Evolutionary conservation across 1,140 invertebrate species (phyloP).

Genomic region (Leptinotarsa defecta): DNA sequence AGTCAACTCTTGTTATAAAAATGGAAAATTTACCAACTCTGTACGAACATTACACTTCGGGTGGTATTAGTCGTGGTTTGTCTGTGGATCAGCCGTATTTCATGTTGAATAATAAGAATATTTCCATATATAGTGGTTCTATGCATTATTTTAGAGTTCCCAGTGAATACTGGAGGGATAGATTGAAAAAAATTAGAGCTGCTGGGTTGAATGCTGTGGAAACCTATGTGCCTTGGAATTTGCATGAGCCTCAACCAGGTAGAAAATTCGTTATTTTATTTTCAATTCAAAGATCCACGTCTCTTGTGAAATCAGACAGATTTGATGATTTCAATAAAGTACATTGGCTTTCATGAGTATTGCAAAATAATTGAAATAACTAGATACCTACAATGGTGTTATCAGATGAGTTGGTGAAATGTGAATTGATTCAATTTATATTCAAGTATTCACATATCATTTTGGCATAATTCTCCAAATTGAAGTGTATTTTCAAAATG

Average conservation of each 20-base stretch:
- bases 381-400: too few relatives aligned
- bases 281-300: too few relatives aligned
- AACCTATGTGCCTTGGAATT: slow-evolving; percentile 94
- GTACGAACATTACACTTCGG: slow-evolving; percentile 49
- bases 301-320: too few relatives aligned
- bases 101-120: slow-evolving; percentile 48
- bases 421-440: too few relatives aligned
- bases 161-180: slow-evolving; percentile 54
- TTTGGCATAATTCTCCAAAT: too few relatives aligned
- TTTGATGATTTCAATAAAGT: too few relatives aligned
- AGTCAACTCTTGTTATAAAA: neutral
- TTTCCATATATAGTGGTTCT: slow-evolving; percentile 66
- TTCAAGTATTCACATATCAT: too few relatives aligned
- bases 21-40: slow-evolving; percentile 38
- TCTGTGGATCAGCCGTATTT: slow-evolving; percentile 43
- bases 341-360: too few relatives aligned
- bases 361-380: too few relatives aligned
- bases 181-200: slow-evolving; percentile 49
- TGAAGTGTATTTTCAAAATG: too few relatives aligned
- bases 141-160: slow-evolving; percentile 91
- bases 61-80: slow-evolving; percentile 44
- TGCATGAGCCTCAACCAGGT: slow-evolving; percentile 71
- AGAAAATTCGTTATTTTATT: neutral
- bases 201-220: slow-evolving; percentile 86
- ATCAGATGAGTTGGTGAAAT: too few relatives aligned